Base-by-base conservation (phyloP, 53 echinoderm and acorn worm species). In the Antedon mediterranea region DNA sequence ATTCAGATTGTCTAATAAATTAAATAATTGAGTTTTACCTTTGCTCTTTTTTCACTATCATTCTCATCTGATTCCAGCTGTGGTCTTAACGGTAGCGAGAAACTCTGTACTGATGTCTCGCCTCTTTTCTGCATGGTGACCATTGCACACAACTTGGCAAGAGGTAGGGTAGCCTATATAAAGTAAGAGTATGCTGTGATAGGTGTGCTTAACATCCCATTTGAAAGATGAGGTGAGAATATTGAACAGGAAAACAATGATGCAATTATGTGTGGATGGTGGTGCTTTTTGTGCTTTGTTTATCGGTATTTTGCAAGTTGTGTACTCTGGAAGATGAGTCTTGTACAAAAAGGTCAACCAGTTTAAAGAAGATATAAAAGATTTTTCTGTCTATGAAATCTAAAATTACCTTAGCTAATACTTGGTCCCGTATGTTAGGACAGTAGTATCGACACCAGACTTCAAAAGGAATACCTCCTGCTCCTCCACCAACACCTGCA, bases 61-160 rank as follows among this genome's bases (percentile, higher is more conserved):
- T 75, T 43, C 8, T 77, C 74, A 28, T 85, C 82, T 0, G 87
- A 87, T 1, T 85, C 82, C 29, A 82, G 85, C 30, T 89, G 88
- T n/a, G 83, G 77, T 82, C 85, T 81, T 29, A 98, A 88, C 3
- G 98, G 98, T 33, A 98, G 85, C 57, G 88, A 92, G 88, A 98
- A 98, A 15, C 92, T 92, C 85, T 97, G 97, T 14, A 98, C 81
- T 23, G 57, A 57, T 43, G 92, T 88, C 75, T 98, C 98, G n/a
- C 98, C 92, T 73, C 98, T 76, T 72, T 92, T 74, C 81, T 92
- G 98, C 98, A 98, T 98, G 20, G 98, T 98, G n/a, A 98, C 93
- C 98, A 98, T 98, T 33, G 92, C 98, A 83, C 98, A 98, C 82
- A 98, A 92, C 82, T 98, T 97, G 70, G 98, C 98, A 30, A 98